Evolutionary conservation across 2,797 vertebrate genomes (phyloP).

Genomic region (Silurus aristotelis): DNA sequence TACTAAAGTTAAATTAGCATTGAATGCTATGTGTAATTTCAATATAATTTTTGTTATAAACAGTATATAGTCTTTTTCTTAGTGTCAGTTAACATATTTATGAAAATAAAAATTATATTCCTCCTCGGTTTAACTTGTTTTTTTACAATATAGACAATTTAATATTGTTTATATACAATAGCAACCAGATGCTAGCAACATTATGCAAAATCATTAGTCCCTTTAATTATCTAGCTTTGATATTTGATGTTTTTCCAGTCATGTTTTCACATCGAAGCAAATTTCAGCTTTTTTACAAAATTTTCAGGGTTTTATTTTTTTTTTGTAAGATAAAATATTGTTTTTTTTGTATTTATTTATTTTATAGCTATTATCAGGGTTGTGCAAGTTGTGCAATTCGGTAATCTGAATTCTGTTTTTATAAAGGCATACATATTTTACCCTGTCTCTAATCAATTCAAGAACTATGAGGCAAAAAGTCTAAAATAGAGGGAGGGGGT

Average conservation of each 20-base stretch:
- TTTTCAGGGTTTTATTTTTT: too few species aligned
- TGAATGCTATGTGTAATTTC: neutral
- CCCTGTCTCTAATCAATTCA: slow-evolving; percentile 3
- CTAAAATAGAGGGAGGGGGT: neutral
- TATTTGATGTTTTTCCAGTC: neutral
- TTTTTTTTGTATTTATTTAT: too few species aligned
- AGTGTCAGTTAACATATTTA: neutral
- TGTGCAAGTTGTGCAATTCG: neutral
- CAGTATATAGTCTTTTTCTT: neutral
- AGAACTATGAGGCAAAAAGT: slow-evolving; percentile 19
- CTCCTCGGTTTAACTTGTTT: neutral
- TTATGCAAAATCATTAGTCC: neutral
- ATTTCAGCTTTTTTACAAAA: neutral
- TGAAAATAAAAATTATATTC: neutral
- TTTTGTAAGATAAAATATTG: neutral
- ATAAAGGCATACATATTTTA: neutral
- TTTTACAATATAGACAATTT: neutral
- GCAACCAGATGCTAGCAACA: neutral
- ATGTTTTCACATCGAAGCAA: neutral
- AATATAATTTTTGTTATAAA: neutral
- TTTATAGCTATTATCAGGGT: neutral
- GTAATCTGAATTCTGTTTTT: neutral
- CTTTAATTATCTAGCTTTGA: neutral
- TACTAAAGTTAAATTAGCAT: neutral
- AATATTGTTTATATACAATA: neutral